phyloP scores from a whole-genome alignment of 1,140 invertebrate species.

The Trichonephila clavata region DNA sequence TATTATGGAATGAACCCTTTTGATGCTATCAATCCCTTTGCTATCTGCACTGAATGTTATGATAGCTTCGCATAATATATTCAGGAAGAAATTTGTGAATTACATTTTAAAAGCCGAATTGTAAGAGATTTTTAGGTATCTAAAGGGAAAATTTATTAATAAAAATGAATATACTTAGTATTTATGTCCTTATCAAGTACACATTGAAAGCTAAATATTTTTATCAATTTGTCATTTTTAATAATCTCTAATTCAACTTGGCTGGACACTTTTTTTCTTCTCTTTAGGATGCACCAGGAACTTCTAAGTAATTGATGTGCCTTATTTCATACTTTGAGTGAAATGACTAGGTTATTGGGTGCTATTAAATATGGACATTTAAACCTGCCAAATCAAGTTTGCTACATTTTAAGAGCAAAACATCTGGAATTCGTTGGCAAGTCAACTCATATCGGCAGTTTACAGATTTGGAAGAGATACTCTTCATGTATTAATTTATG shows the following conservation, averaged over 20 bases:
- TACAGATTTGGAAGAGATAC: not conserved
- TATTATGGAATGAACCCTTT: too few species aligned
- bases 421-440: not conserved
- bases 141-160: not conserved
- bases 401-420: not conserved
- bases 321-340: not conserved
- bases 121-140: not conserved
- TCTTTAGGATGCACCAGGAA: not conserved
- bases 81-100: too few species aligned
- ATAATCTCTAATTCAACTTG: not conserved
- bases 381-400: not conserved
- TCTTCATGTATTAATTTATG: not conserved
- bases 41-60: too few species aligned
- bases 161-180: not conserved
- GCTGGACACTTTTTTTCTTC: not conserved
- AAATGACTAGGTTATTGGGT: not conserved
- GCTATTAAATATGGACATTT: conserved; percentile 1
- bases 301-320: not conserved
- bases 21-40: too few species aligned
- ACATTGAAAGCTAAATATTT: not conserved
- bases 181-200: too few species aligned
- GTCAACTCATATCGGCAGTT: not conserved
- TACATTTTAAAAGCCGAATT: too few species aligned
- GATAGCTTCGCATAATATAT: too few species aligned
- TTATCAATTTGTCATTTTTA: not conserved